phyloP scores from a whole-genome alignment of 2,888 invertebrate genomes.

The Erebia ligea region DNA sequence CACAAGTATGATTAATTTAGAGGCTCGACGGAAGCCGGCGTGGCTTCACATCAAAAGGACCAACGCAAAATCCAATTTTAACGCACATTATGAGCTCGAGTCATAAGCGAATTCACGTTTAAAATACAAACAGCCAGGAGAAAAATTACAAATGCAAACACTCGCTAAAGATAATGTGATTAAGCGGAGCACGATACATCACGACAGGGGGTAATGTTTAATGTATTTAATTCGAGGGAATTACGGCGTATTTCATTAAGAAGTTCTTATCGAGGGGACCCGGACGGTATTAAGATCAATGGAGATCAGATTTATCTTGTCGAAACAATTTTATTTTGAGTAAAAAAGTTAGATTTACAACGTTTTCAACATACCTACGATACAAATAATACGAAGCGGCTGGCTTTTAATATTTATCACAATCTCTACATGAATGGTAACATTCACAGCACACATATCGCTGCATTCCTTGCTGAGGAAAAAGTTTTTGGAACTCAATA shows the following conservation, averaged over 20 bases:
- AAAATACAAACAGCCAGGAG: conserved; percentile 38
- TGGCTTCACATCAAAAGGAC: conserved; percentile 56
- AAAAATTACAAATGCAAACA: conserved; percentile 64
- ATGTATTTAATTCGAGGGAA: conserved; percentile 60
- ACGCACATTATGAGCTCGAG: background rate
- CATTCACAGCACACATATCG: conserved; percentile 8
- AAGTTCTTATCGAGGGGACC: conserved; percentile 56
- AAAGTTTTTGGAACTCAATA: conserved; percentile 19
- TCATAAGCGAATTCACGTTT: background rate
- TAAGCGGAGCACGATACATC: conserved; percentile 67
- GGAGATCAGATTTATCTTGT: conserved; percentile 40
- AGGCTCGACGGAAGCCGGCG: conserved; percentile 52
- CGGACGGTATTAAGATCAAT: conserved; percentile 41
- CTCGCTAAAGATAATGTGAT: conserved; percentile 70
- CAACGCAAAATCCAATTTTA: conserved; percentile 50
- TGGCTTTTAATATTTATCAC: conserved; percentile 18
- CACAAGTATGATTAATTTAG: conserved; percentile 68
- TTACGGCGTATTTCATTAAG: conserved; percentile 61
- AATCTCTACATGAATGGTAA: conserved; percentile 17
- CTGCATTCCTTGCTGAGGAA: conserved; percentile 3
- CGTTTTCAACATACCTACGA: conserved; percentile 16
- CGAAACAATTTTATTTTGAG: conserved; percentile 36
- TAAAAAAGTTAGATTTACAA: conserved; percentile 33
- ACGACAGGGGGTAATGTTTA: conserved; percentile 75
- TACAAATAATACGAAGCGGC: conserved; percentile 13